Percentiles rank a stretch among this genome's conserved stretches.
These are phyloP conservation scores for Dynastes grantii DNA, from an alignment of 2,888 invertebrate genomes.

Conservation along the genomic window DNA sequence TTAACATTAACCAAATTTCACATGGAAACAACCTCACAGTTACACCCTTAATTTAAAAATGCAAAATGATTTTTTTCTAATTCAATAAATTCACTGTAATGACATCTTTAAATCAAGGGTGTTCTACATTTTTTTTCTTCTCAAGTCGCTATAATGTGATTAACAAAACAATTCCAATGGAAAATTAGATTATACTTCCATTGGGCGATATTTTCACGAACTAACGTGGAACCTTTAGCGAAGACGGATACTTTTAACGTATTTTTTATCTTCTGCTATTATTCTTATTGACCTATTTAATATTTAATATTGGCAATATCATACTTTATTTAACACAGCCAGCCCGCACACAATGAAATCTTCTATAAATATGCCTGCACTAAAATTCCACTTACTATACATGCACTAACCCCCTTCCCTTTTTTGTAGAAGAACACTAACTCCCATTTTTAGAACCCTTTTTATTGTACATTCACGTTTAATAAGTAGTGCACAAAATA, in stretches of 20 bases:
- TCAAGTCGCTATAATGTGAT: neutral
- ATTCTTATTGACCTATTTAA: neutral
- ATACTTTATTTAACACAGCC: conserved; percentile 60
- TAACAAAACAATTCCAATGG: neutral
- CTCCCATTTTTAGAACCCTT: conserved; percentile 3
- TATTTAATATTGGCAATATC: conserved; percentile 31
- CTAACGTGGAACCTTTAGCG: neutral
- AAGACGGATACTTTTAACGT: neutral
- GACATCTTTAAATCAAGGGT: neutral
- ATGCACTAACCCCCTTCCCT: conserved; percentile 45
- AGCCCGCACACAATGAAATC: conserved; percentile 59
- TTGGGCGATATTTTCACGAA: neutral
- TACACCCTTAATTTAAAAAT: conserved; percentile 7
- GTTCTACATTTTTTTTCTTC: neutral
- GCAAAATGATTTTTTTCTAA: neutral
- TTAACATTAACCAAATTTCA: conserved; percentile 42
- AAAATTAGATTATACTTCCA: neutral
- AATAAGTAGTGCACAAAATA: conserved; percentile 48
- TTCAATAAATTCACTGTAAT: neutral
- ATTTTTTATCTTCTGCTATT: neutral
- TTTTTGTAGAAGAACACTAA: conserved; percentile 30
- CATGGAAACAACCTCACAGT: conserved; percentile 2
- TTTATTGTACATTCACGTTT: conserved; percentile 10
- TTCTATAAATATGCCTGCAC: conserved; percentile 41
- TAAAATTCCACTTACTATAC: conserved; percentile 23